Evolutionary conservation across 1,140 invertebrate species (phyloP).

Genomic region (Dryas iulia): DNA sequence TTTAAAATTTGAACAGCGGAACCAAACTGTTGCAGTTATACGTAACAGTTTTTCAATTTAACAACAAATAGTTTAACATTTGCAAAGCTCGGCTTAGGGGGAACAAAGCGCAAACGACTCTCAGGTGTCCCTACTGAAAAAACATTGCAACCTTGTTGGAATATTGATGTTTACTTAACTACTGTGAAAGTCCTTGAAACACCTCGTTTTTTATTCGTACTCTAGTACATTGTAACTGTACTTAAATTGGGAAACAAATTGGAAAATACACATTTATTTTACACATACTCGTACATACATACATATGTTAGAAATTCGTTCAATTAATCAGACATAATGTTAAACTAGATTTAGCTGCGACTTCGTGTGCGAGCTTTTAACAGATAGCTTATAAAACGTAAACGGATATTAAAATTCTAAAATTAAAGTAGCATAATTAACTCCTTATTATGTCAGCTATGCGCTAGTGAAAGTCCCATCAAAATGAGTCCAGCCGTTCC

Average conservation of each 20-base stretch:
- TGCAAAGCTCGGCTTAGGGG: slow-evolving; percentile 67
- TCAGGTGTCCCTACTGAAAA: slow-evolving; percentile 77
- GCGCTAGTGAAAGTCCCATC: too few species aligned
- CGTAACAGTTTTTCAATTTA: slow-evolving; percentile 75
- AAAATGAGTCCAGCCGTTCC: too few species aligned
- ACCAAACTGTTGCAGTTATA: slow-evolving; percentile 54
- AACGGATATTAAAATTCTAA: too few species aligned
- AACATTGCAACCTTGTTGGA: slow-evolving; percentile 38
- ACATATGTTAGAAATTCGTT: too few species aligned
- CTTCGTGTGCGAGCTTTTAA: too few species aligned
- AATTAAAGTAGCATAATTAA: too few species aligned
- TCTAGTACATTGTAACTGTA: not conserved
- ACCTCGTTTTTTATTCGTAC: not conserved
- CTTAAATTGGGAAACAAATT: not conserved
- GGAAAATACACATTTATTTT: too few species aligned
- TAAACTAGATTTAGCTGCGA: too few species aligned
- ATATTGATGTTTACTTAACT: slow-evolving; percentile 23
- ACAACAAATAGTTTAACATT: slow-evolving; percentile 74
- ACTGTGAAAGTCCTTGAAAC: not conserved
- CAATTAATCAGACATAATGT: too few species aligned
- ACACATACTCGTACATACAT: too few species aligned
- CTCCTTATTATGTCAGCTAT: too few species aligned
- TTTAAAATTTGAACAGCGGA: slow-evolving; percentile 36
- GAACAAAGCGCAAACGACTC: slow-evolving; percentile 58
- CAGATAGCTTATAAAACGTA: too few species aligned